Evolutionary conservation across 2,888 invertebrate species (phyloP).

Genomic region (Leptinotarsa peninsularis): DNA sequence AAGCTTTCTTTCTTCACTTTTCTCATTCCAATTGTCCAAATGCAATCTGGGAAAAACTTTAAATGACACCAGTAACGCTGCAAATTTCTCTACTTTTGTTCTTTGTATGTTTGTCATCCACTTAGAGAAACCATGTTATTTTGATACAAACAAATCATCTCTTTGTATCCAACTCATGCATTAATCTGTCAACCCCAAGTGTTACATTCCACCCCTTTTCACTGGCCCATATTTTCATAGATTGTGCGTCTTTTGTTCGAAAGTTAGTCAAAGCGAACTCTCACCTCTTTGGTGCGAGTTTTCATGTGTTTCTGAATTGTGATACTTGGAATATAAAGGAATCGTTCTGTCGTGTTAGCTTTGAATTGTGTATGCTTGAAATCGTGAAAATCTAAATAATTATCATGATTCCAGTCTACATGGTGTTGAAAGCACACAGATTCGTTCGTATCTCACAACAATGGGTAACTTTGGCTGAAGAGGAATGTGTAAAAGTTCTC

Average conservation of each 20-base stretch:
- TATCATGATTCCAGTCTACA: constrained; percentile 38
- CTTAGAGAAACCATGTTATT: too few relatives aligned
- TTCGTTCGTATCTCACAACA: constrained; percentile 32
- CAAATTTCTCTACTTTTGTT: too few relatives aligned
- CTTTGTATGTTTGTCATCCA: too few relatives aligned
- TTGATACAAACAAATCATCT: not conserved
- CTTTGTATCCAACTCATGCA: not conserved
- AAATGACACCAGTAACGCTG: too few relatives aligned
- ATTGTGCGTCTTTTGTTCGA: constrained; percentile 25
- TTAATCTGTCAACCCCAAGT: constrained; percentile 7
- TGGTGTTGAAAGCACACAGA: constrained; percentile 34
- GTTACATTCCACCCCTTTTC: not conserved
- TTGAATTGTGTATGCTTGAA: constrained; percentile 42
- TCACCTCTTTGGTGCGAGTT: constrained; percentile 31
- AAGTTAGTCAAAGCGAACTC: constrained; percentile 27
- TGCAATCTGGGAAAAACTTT: too few relatives aligned
- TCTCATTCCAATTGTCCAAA: too few relatives aligned
- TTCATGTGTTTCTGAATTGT: constrained; percentile 33
- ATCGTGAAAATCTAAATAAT: constrained; percentile 48
- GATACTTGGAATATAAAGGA: constrained; percentile 40
- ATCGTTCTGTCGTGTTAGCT: constrained; percentile 42
- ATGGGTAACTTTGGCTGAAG: constrained; percentile 34
- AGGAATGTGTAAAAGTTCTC: constrained; percentile 27
- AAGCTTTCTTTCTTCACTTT: too few relatives aligned
- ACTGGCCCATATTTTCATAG: constrained; percentile 13